Evolutionary conservation across 1,140 invertebrate genomes (phyloP).

Genomic region (Drosophila albomicans): DNA sequence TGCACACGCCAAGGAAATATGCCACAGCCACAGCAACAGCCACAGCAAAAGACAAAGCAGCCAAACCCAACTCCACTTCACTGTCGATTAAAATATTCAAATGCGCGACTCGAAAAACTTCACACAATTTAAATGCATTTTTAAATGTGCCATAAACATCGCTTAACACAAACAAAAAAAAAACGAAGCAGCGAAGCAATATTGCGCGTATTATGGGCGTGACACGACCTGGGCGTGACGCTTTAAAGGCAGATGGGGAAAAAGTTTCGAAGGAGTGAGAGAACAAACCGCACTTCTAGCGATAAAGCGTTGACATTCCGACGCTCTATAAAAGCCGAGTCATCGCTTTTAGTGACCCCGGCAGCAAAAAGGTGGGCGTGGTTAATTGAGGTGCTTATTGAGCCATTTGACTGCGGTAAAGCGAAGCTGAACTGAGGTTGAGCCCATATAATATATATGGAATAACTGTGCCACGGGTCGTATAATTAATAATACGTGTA

Average conservation of each 20-base stretch:
- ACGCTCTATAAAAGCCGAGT: slow-evolving; percentile 7
- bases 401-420: slow-evolving; percentile 16
- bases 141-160: slow-evolving; percentile 72
- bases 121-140: slow-evolving; percentile 73
- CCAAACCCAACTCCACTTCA: background rate
- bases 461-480: background rate
- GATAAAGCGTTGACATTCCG: slow-evolving; percentile 11
- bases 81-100: slow-evolving; percentile 75
- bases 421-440: background rate
- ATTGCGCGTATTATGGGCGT: slow-evolving; percentile 13
- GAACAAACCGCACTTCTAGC: background rate
- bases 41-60: slow-evolving; percentile 68
- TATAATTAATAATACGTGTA: slow-evolving; percentile 29
- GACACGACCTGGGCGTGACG: slow-evolving; percentile 6
- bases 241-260: background rate
- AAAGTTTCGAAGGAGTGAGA: background rate
- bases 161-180: slow-evolving; percentile 11
- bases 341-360: slow-evolving; percentile 7
- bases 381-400: slow-evolving; percentile 42
- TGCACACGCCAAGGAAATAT: slow-evolving; percentile 46
- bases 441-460: slow-evolving; percentile 18
- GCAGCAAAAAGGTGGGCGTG: slow-evolving; percentile 24
- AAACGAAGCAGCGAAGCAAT: slow-evolving; percentile 14
- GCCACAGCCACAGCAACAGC: slow-evolving; percentile 59
- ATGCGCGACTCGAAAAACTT: slow-evolving; percentile 55